Conservation (phyloP, 1,140 invertebrate species). For the Semibalanus balanoides region DNA sequence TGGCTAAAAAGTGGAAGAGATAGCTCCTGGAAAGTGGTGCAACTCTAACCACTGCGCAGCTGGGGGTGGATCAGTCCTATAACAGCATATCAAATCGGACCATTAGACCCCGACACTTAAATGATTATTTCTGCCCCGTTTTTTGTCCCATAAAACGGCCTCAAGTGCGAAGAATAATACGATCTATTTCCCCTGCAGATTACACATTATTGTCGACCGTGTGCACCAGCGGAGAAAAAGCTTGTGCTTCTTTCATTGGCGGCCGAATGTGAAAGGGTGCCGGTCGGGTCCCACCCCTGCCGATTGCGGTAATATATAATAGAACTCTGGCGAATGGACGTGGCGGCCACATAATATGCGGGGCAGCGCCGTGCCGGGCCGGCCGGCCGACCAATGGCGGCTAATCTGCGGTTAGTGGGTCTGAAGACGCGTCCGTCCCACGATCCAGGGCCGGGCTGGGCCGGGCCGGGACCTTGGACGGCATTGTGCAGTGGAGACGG, state of each 20-base stretch:
- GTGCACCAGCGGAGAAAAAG: not conserved
- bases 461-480: not conserved
- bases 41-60: not conserved
- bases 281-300: not conserved
- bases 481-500: not conserved
- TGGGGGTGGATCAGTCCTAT: not conserved
- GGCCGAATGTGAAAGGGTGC: not conserved
- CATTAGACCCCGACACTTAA: not conserved
- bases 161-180: not conserved
- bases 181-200: not conserved
- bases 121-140: not conserved
- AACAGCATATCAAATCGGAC: not conserved
- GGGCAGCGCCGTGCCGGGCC: too few relatives aligned
- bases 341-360: not conserved
- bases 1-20: not conserved
- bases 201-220: not conserved
- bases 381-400: not conserved
- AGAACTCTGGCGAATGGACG: not conserved
- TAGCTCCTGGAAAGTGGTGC: not conserved
- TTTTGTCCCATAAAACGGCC: not conserved
- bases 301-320: not conserved
- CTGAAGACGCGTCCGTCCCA: not conserved
- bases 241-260: not conserved
- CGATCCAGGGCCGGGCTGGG: not conserved
- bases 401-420: not conserved